Evolutionary conservation across 2,888 invertebrate genomes (phyloP).

Genomic region (Orchestes rusci): DNA sequence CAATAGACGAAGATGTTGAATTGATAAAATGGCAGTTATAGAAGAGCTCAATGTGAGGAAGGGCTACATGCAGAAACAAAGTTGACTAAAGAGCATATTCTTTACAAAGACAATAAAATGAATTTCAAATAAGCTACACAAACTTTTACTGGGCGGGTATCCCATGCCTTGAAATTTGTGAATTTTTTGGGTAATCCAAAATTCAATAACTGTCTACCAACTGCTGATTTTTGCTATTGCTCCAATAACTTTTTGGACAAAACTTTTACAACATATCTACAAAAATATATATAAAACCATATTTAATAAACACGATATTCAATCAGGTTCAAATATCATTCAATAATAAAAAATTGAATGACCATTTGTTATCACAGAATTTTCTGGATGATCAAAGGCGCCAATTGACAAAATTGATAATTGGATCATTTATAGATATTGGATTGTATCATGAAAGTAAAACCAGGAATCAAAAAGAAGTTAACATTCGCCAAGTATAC

Average conservation of each 20-base stretch:
- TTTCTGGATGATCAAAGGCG: not conserved
- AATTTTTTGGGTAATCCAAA: too few species aligned
- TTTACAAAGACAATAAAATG: constrained; percentile 17
- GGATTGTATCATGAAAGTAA: not conserved
- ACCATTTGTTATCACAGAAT: not conserved
- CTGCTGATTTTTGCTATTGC: constrained; percentile 2
- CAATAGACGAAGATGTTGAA: constrained; percentile 9
- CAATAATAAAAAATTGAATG: constrained; percentile 1
- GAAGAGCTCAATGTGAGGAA: constrained; percentile 3
- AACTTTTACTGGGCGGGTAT: too few species aligned
- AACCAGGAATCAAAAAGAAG: not conserved
- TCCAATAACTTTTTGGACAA: constrained; percentile 10
- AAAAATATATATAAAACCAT: not conserved
- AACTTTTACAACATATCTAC: too few species aligned
- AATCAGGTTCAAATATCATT: too few species aligned
- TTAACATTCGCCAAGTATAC: not conserved
- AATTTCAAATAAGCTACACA: constrained; percentile 19
- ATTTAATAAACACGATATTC: not conserved
- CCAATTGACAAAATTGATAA: not conserved
- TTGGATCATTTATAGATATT: too few species aligned
- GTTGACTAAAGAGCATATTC: constrained; percentile 14
- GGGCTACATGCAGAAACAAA: constrained; percentile 11
- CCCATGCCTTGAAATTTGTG: constrained; percentile 5
- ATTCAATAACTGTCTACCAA: not conserved
- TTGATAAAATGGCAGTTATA: constrained; percentile 4